A percentile compares a stretch with the other conserved stretches of the same genome.
These are phyloP conservation scores for Orestias chungarensis DNA, from an alignment of 2,797 vertebrate species.

Conservation along the genomic window DNA sequence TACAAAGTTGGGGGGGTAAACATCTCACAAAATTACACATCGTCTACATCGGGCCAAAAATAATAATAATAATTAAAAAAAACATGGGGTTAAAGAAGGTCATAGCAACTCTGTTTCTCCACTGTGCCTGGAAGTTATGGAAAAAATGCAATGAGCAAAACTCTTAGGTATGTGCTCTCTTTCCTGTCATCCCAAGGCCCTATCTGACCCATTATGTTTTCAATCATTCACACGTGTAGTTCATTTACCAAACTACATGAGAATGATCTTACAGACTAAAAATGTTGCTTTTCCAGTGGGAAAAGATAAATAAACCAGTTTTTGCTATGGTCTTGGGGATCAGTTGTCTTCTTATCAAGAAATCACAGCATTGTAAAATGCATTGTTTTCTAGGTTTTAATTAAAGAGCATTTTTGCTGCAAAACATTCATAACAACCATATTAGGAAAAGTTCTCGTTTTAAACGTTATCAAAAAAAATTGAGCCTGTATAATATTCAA, in stretches of 20 bases:
- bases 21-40: slow-evolving; percentile 67
- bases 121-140: slow-evolving; percentile 37
- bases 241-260: not conserved
- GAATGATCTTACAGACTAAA: not conserved
- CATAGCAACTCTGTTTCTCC: slow-evolving; percentile 41
- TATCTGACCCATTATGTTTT: not conserved
- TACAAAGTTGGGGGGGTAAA: slow-evolving; percentile 58
- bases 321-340: not conserved
- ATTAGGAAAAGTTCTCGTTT: not conserved
- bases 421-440: not conserved
- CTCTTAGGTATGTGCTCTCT: too few relatives aligned
- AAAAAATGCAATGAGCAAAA: too few relatives aligned
- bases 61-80: too few relatives aligned
- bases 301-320: too few relatives aligned
- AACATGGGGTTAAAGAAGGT: slow-evolving; percentile 29
- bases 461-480: not conserved
- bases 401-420: not conserved
- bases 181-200: too few relatives aligned
- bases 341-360: not conserved
- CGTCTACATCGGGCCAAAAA: slow-evolving; percentile 47
- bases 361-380: not conserved
- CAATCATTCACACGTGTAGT: not conserved
- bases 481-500: not conserved
- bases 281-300: too few relatives aligned
- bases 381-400: not conserved